Evolutionary conservation across 2,113 vertebrate genomes (phyloP).

Genomic region (Serilophus lunatus): DNA sequence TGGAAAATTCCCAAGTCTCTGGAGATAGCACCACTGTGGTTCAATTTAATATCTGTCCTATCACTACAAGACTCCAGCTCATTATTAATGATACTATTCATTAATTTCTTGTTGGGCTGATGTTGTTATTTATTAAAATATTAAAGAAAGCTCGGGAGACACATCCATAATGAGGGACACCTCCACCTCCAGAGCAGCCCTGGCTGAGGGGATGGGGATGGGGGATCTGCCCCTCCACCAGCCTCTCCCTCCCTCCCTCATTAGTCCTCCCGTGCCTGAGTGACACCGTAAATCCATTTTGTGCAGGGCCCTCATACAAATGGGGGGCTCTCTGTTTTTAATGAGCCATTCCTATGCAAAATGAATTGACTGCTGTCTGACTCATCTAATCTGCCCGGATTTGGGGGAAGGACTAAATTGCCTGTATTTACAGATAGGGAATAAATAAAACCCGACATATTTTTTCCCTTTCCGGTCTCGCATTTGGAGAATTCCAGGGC

Average conservation of each 20-base stretch:
- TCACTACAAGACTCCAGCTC: slow-evolving; percentile 96
- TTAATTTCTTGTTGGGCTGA: slow-evolving; percentile 99
- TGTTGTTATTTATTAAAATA: slow-evolving; percentile 99
- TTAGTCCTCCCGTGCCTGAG: slow-evolving; percentile 96
- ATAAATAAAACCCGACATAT: slow-evolving; percentile 83
- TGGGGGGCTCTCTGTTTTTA: slow-evolving; percentile 78
- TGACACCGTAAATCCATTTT: slow-evolving; percentile 98
- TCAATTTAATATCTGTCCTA: slow-evolving; percentile 99
- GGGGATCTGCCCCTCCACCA: slow-evolving; percentile 77
- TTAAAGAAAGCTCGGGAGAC: slow-evolving; percentile 98
- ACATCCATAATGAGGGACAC: slow-evolving; percentile 93
- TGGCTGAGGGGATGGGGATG: slow-evolving; percentile 76
- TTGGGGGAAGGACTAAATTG: slow-evolving; percentile 84
- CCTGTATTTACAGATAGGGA: slow-evolving; percentile 76
- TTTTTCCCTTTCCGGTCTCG: slow-evolving; percentile 46
- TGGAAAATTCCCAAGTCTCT: slow-evolving; percentile 97
- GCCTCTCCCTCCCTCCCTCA: slow-evolving; percentile 85
- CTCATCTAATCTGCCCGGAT: slow-evolving; percentile 83
- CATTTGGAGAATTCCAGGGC: slow-evolving; percentile 67
- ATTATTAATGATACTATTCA: slow-evolving; percentile 99
- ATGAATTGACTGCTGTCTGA: slow-evolving; percentile 95
- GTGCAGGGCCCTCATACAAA: slow-evolving; percentile 81
- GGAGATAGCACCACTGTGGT: slow-evolving; percentile 94
- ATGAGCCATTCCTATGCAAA: slow-evolving; percentile 97
- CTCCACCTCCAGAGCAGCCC: slow-evolving; percentile 73